Evolutionary conservation across 2,113 vertebrate genomes (phyloP).

Genomic region (Nematolebias whitei): DNA sequence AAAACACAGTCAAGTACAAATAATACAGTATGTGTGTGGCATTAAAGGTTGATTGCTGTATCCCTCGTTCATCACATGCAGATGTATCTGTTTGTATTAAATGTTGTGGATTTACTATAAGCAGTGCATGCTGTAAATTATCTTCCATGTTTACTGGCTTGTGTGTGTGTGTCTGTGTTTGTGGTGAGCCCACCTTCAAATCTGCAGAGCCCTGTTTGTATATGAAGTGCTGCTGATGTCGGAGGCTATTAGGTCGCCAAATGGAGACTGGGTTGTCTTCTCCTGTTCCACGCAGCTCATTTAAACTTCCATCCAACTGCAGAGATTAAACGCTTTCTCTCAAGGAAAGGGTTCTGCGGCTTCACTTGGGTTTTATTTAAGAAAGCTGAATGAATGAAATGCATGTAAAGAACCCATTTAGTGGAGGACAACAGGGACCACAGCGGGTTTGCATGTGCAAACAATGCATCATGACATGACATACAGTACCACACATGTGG

Average conservation of each 20-base stretch:
- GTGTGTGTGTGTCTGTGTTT: constrained; percentile 55
- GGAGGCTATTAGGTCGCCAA: constrained; percentile 67
- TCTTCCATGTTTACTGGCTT: constrained; percentile 23
- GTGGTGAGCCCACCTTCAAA: constrained; percentile 58
- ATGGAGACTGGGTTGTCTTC: constrained; percentile 67
- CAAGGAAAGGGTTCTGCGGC: constrained; percentile 46
- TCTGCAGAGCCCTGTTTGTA: constrained; percentile 69
- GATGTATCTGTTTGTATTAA: constrained; percentile 9
- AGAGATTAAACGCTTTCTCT: constrained; percentile 61
- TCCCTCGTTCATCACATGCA: constrained; percentile 17
- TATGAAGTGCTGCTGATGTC: constrained; percentile 73
- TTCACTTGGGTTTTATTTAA: constrained; percentile 47
- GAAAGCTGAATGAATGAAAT: constrained; percentile 67
- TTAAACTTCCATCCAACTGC: constrained; percentile 63
- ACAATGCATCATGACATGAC: constrained; percentile 55
- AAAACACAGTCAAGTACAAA: too few species aligned
- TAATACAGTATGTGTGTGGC: constrained; percentile 6
- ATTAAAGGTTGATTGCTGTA: constrained; percentile 2
- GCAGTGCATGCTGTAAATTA: constrained; percentile 8
- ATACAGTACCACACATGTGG: constrained; percentile 55
- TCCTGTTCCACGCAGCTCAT: constrained; percentile 73
- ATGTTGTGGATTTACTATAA: constrained; percentile 19
- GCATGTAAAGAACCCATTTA: constrained; percentile 75
- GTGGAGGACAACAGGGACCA: constrained; percentile 42
- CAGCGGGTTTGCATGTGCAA: constrained; percentile 52